Evolutionary conservation across 1,140 invertebrate species (phyloP).

Genomic region (Cryptotermes secundus): DNA sequence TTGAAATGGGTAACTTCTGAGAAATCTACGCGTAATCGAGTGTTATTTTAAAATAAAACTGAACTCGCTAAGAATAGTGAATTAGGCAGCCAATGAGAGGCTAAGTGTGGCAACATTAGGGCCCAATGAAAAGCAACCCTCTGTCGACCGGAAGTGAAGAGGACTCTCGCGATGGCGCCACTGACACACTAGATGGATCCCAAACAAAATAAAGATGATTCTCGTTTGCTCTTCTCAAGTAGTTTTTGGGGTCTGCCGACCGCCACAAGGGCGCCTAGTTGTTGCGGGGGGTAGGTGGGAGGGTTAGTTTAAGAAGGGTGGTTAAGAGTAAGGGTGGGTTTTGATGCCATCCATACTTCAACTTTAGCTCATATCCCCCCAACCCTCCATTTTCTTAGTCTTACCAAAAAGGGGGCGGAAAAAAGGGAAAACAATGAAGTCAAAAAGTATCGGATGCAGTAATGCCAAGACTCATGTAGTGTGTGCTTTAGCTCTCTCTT

Average conservation of each 20-base stretch:
- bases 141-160: not conserved
- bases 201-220: conserved; percentile 27
- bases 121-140: not conserved
- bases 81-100: not conserved
- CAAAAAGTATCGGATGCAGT: conserved; percentile 24
- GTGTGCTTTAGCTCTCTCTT: conserved; percentile 3
- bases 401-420: not conserved
- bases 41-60: too few species aligned
- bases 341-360: conserved; percentile 19
- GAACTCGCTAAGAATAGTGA: not conserved
- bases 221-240: conserved; percentile 26
- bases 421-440: conserved; percentile 11
- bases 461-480: not conserved
- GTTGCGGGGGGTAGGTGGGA: not conserved
- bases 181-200: conserved; percentile 19
- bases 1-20: too few species aligned
- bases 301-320: conserved; percentile 15
- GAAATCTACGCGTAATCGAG: too few species aligned
- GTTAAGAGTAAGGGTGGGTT: conserved; percentile 8
- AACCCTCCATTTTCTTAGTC: not conserved
- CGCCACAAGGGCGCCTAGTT: conserved; percentile 14
- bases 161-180: not conserved
- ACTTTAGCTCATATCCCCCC: not conserved
- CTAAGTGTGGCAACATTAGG: not conserved
- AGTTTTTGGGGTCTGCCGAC: not conserved